Base-by-base conservation (phyloP, 1,140 invertebrate genomes). In the Stegodyphus dumicola region DNA sequence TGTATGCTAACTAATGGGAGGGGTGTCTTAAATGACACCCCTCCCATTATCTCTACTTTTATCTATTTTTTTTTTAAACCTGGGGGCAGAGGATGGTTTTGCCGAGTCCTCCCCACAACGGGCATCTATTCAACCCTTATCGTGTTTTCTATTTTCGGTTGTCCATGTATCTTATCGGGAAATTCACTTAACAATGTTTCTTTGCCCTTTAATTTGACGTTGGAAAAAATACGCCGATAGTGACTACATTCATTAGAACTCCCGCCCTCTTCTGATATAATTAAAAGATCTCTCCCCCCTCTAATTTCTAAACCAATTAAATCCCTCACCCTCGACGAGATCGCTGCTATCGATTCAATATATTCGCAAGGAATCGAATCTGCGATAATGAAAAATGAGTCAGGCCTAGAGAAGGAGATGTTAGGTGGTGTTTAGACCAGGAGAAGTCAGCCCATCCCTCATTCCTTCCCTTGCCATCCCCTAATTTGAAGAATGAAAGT, bases 231-330 rank as follows among this genome's bases (percentile, higher is more conserved):
- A n/a, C 65, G 18, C 76, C 53, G 76, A 77, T 66, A 66, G 60
- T 77, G 76, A 77, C 76, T 17, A 65, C 49, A 66, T 77, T 64
- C 76, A 77, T 77, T 77, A 77, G 49, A 48, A 2, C n/a, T 9
- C 64, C 60, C 64, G 33, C 56, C 73, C 53, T 51, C 48, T 9
- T 77, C 60, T 75, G 64, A 67, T 66, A 66, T 77, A 77, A 77
- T 77, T 77, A 77, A 77, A 77, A 77, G 60, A 66, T 65, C 51
- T 33, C 64, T 7, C 76, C 18, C 64, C 76, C 48, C 33, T 64
- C 33, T 77, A 67, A 77, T 77, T 77, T 77, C 76, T 66, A 77
- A 77, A 77, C 76, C 76, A 77, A 77, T 77, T 77, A 77, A 77
- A 66, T 49, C 49, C 76, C 76, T 77, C 54, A 33, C 56, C 76